Conservation (phyloP, 2,888 invertebrate genomes). For the Coleophora deauratella region DNA sequence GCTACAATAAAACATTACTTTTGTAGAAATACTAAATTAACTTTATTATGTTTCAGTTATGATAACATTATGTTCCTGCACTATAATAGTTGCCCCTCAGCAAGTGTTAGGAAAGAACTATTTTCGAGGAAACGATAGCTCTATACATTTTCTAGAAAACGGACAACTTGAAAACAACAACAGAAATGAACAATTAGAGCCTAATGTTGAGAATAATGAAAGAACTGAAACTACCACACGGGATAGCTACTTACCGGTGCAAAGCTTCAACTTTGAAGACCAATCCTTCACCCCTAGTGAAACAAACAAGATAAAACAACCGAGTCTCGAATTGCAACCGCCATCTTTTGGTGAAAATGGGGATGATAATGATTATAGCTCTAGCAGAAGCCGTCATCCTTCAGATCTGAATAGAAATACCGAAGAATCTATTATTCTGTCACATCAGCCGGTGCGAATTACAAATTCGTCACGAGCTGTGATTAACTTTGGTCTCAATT, state of each 20-base stretch:
- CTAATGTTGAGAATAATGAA: not conserved
- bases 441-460: too few relatives aligned
- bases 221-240: not conserved
- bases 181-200: not conserved
- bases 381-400: not conserved
- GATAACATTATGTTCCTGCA: not conserved
- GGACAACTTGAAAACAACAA: not conserved
- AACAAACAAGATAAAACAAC: not conserved
- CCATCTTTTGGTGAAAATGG: not conserved
- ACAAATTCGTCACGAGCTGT: slow-evolving; percentile 28
- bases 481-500: slow-evolving; percentile 38
- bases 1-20: too few relatives aligned
- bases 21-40: too few relatives aligned
- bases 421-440: not conserved
- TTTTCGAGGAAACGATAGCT: not conserved
- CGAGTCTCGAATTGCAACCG: slow-evolving; percentile 11
- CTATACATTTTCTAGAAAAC: slow-evolving; percentile 16
- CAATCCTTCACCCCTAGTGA: too few relatives aligned
- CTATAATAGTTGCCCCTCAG: not conserved
- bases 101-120: not conserved
- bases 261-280: not conserved
- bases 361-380: not conserved
- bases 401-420: not conserved
- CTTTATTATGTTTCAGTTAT: not conserved
- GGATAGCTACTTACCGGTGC: not conserved